Percentiles rank a stretch among this genome's conserved stretches.
Conservation (phyloP, 1,140 invertebrate species). For the Drosophila carrolli region DNA sequence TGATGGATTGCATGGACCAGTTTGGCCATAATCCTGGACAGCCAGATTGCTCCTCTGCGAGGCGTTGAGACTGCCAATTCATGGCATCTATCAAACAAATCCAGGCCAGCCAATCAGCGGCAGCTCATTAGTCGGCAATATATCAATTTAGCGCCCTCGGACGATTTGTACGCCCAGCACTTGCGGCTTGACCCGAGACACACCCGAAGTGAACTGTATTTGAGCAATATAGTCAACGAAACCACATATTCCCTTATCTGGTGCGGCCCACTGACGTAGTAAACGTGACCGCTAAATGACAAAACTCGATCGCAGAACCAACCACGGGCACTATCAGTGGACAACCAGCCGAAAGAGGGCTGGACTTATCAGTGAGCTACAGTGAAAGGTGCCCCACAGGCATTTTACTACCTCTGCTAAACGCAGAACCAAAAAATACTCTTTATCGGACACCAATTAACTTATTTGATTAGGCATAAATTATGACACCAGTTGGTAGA, state of each 20-base stretch:
- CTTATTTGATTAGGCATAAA: constrained; percentile 19
- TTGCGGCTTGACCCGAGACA: constrained; percentile 30
- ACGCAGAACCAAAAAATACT: background rate
- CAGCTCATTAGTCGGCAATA: constrained; percentile 43
- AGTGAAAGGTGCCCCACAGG: constrained; percentile 31
- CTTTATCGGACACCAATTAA: constrained; percentile 9
- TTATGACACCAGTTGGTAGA: background rate
- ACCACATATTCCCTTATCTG: constrained; percentile 37
- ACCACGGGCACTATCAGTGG: constrained; percentile 35
- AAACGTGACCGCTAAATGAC: constrained; percentile 65
- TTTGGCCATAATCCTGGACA: constrained; percentile 48
- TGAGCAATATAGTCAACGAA: constrained; percentile 1
- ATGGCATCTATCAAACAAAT: constrained; percentile 14
- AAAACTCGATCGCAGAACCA: constrained; percentile 29
- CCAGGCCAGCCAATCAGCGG: constrained; percentile 18
- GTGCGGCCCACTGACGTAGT: constrained; percentile 27
- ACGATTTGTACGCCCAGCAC: constrained; percentile 42
- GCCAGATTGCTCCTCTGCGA: constrained; percentile 34
- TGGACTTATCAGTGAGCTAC: constrained; percentile 22
- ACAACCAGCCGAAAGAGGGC: background rate
- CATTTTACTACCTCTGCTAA: constrained; percentile 8
- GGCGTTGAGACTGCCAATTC: constrained; percentile 19
- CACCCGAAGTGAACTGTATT: constrained; percentile 5
- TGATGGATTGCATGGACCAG: constrained; percentile 66
- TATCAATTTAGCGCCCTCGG: constrained; percentile 62